Evolutionary conservation across 1,140 invertebrate species (phyloP), one percentile per base, ranked within the genome.

Genomic region (Bombus picipes): DNA sequence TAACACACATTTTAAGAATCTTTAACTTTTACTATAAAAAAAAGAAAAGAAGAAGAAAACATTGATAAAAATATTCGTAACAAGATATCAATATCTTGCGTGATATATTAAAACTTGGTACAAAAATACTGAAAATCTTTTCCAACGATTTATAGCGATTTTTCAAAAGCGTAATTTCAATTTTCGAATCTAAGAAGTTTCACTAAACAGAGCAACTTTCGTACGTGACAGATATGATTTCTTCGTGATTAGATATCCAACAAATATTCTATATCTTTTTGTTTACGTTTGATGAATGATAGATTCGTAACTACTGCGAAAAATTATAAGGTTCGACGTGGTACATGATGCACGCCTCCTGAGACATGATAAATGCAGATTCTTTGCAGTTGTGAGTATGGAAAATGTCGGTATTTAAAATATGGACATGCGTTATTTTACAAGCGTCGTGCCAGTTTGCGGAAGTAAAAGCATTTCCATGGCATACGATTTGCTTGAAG

Each of bases 381-480:
- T 12, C 22, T 32, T 37, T 12, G 25, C 13, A 9, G 39, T 6
- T 13, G 37, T 34, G 34, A 22, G 15, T 62, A 57, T n/a, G 76
- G 59, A 78, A 34, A 53, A 37, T 34, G 43, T 34, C 32, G 28
- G 25, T 37, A 80, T 53, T 43, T 47, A 70, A 80, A 80, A 80
- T 47, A 47, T 37, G 66, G 57, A 79, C 71, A 65, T 59, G 76
- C 57, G 47, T 53, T 53, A 53, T 53, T 53, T 53, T 53, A 53
- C 47, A 53, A 53, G 47, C 47, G 86, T 88, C 53, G 71, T 74
- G 66, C 62, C n/a, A 81, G 59, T 68, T 81, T 82, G 73, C 89
- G 88, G 77, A 89, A 89, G 81, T 87, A 84, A 79, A 22, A 37
- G 71, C 62, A 80, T 88, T 89, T 89, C 72, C 75, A 85, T 37